phyloP scores from a whole-genome alignment of 1,140 invertebrate genomes.

The Tribolium madens region DNA sequence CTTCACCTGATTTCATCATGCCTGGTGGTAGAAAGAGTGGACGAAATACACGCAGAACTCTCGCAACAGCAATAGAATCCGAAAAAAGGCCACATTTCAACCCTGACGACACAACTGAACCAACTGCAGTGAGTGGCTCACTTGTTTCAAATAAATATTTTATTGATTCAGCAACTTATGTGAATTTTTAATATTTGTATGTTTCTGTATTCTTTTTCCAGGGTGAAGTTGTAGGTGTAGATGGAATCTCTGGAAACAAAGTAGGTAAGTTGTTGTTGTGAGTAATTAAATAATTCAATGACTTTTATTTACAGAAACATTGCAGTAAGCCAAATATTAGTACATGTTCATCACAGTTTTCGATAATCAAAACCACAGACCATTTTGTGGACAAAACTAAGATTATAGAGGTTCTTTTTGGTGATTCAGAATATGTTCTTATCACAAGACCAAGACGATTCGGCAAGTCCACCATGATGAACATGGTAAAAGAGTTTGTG shows the following conservation, averaged over 20 bases:
- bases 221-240: neutral
- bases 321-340: neutral
- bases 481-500: slow-evolving; percentile 16
- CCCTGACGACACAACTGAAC: no score
- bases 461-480: slow-evolving; percentile 6
- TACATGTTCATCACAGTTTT: neutral
- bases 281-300: slow-evolving; percentile 18
- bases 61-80: no score
- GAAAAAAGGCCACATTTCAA: no score
- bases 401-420: neutral
- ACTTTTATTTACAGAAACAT: slow-evolving; percentile 18
- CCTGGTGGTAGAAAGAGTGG: no score
- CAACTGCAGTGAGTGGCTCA: no score
- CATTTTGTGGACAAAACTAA: slow-evolving; percentile 3
- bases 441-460: neutral
- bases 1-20: no score
- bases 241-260: slow-evolving; percentile 2
- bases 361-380: neutral
- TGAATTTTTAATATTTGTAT: no score
- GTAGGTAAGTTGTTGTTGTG: slow-evolving; percentile 4
- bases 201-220: no score
- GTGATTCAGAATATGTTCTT: slow-evolving; percentile 5
- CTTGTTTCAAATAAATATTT: no score
- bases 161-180: no score
- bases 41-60: no score